Evolutionary conservation across 2,797 vertebrate species (phyloP).

Genomic region (Falco peregrinus): DNA sequence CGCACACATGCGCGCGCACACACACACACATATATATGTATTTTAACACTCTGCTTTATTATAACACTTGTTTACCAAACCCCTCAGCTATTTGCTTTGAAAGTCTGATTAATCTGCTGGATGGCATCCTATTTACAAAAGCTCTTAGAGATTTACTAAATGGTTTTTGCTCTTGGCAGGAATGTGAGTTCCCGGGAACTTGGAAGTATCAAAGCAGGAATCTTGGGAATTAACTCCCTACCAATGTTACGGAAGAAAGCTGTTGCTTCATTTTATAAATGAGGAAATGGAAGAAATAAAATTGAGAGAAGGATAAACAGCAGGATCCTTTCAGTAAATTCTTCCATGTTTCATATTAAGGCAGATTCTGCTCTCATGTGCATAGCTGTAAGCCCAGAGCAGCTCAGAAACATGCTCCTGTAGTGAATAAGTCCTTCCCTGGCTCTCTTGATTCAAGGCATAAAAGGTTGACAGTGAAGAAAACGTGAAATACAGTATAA

Average conservation of each 20-base stretch:
- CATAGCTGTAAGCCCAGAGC: background rate
- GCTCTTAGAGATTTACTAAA: conserved; percentile 46
- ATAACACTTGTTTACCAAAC: conserved; percentile 47
- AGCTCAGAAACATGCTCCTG: background rate
- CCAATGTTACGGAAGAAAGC: background rate
- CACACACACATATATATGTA: background rate
- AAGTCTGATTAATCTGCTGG: conserved; percentile 54
- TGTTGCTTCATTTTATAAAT: background rate
- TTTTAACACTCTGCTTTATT: conserved; percentile 24
- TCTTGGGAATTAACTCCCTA: conserved; percentile 7
- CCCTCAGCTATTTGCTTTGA: conserved; percentile 55
- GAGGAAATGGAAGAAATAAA: background rate
- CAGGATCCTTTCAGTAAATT: background rate
- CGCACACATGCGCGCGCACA: too few species aligned
- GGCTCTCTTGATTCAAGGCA: background rate
- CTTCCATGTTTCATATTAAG: background rate
- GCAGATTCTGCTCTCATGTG: background rate
- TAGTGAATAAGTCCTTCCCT: background rate
- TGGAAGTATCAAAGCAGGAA: conserved; percentile 29
- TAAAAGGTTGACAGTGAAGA: background rate
- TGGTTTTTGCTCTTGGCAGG: conserved; percentile 38
- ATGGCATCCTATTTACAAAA: conserved; percentile 52
- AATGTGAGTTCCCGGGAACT: conserved; percentile 20
- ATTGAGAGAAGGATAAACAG: background rate
- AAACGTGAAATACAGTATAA: background rate